Conservation (phyloP, 2,797 vertebrate species). For the Perodicticus potto region DNA sequence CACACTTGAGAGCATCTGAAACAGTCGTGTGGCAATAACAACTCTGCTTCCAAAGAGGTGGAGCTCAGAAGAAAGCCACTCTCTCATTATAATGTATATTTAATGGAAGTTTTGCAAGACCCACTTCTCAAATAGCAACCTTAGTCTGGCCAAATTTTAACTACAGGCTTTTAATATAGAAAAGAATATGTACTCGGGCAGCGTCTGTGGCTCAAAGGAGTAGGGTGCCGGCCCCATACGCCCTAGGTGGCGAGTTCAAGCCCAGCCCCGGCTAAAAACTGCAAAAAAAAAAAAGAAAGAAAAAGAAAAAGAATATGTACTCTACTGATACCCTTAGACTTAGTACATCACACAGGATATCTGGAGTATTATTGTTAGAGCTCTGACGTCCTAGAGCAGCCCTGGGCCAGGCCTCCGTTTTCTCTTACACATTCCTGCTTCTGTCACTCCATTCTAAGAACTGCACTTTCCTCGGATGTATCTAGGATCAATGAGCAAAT, state of each 20-base stretch:
- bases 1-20: neutral
- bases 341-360: neutral
- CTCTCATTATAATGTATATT: neutral
- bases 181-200: neutral
- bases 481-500: neutral
- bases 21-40: neutral
- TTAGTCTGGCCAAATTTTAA: neutral
- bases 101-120: neutral
- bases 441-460: neutral
- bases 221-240: too few species aligned
- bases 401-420: fast-evolving
- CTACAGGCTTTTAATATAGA: neutral
- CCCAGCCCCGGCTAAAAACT: too few species aligned
- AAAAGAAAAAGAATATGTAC: neutral
- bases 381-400: fast-evolving
- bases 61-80: neutral
- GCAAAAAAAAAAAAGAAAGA: too few species aligned
- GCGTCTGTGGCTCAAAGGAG: too few species aligned
- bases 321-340: neutral
- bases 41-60: neutral
- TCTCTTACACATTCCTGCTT: neutral
- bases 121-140: neutral
- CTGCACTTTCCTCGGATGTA: neutral
- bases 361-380: too few species aligned
- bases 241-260: too few species aligned